Evolutionary conservation across 2,888 invertebrate species (phyloP), one percentile per base, ranked within the genome.

Genomic region (Agrypnus murinus): DNA sequence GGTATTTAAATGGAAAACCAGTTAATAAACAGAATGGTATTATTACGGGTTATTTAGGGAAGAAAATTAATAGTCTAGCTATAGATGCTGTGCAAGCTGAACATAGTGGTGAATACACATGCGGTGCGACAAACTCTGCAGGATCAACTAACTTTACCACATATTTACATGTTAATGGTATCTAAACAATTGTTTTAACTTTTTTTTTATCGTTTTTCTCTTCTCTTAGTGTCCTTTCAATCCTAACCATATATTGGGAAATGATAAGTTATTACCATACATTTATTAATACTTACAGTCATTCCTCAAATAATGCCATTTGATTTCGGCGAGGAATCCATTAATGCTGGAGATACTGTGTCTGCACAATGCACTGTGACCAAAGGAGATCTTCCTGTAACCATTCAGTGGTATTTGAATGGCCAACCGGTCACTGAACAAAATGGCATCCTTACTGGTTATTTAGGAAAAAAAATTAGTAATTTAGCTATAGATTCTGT

Each of bases 301-400:
- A 88, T 89, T 77, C 92, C 92, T 72, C 92, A 91, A 87, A 91
- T 92, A 79, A 87, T 89, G 80, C 91, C 91, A 53, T 90, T 92
- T 83, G 88, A 89, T 77, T 90, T 92, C 79, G 90, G 90, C 73
- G 90, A 90, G 64, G 89, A 90, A 76, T 89, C 91, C 65, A 90
- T 92, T 14, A 92, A 92, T 81, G 91, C 92, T 79, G 92, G 92
- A 65, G 92, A 93, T 79, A 90, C 91, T 86, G 91, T 92, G 48
- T 91, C 92, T 46, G 88, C 92, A 72, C 89, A 90, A 71, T 93
- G 93, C 84, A 90, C 91, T 53, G 88, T 93, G 53, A 89, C 89
- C 78, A 93, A 93, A 84, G 94, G 95, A 68, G 95, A 95, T 84
- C 89, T 90, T 80, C 95, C 95, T 2, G 87, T 95, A 48, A 87